phyloP scores from a whole-genome alignment of 2,888 invertebrate species.

The Cylloceria caligata region DNA sequence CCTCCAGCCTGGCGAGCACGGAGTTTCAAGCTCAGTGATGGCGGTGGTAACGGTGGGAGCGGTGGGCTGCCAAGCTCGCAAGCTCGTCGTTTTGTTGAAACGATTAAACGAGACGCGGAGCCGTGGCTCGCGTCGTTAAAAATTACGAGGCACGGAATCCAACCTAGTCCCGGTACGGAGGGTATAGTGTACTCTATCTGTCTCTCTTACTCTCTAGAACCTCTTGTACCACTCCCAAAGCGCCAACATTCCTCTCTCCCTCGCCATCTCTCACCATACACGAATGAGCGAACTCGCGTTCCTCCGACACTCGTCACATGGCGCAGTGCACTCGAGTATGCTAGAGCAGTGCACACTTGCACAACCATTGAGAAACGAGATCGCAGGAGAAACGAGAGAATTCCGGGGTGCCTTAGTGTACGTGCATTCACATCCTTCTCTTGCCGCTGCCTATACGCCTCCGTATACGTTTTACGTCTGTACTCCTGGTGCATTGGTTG shows the following conservation, averaged over 20 bases:
- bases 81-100: conserved; percentile 67
- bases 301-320: conserved; percentile 60
- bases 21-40: conserved; percentile 43
- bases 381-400: conserved; percentile 33
- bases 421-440: conserved; percentile 30
- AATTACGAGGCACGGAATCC: conserved; percentile 74
- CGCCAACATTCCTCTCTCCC: conserved; percentile 46
- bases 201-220: conserved; percentile 27
- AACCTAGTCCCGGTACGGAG: conserved; percentile 42
- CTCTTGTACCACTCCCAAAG: conserved; percentile 48
- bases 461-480: conserved; percentile 21
- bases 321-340: conserved; percentile 64
- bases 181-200: not conserved
- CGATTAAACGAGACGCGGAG: conserved; percentile 69
- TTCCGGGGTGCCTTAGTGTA: conserved; percentile 36
- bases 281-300: conserved; percentile 51
- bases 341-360: conserved; percentile 65
- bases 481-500: conserved; percentile 3
- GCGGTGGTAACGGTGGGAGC: not conserved
- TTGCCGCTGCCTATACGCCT: conserved; percentile 28
- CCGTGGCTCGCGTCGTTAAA: conserved; percentile 74
- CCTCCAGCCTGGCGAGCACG: conserved; percentile 44
- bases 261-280: conserved; percentile 34
- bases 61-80: conserved; percentile 29
- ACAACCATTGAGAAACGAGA: conserved; percentile 71